Percentiles rank a stretch among this genome's conserved stretches.
Evolutionary conservation across 2,113 vertebrate genomes (phyloP).

Genomic region (Chinchilla lanigera): DNA sequence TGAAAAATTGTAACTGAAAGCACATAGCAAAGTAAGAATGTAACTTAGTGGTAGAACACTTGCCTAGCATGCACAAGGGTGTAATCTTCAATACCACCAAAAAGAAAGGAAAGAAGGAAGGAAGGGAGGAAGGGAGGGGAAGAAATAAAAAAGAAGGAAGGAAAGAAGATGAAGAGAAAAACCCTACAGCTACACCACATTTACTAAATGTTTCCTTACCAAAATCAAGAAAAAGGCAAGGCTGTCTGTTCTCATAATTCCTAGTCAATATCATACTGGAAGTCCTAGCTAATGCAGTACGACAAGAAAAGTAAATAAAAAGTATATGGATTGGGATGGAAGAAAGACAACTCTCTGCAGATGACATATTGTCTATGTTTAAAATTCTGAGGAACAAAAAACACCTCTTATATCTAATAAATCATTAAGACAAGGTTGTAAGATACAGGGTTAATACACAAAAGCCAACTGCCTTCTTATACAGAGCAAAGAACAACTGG

Average conservation of each 20-base stretch:
- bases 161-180: constrained; percentile 12
- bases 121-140: neutral
- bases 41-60: neutral
- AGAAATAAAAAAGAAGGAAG: no score
- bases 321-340: neutral
- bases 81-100: neutral
- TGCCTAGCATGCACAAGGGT: neutral
- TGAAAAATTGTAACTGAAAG: neutral
- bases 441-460: no score
- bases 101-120: neutral
- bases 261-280: neutral
- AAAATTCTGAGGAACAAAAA: constrained; percentile 36
- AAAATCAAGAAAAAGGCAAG: constrained; percentile 26
- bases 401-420: neutral
- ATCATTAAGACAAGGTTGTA: no score
- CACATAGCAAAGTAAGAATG: neutral
- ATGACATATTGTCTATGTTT: neutral
- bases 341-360: neutral
- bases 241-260: neutral
- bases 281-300: constrained; percentile 7
- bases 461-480: no score
- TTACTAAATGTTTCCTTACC: neutral
- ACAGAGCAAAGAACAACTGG: no score
- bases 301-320: neutral
- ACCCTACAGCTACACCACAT: neutral